phyloP scores from a whole-genome alignment of 2,113 vertebrate species.

The Equus quagga region DNA sequence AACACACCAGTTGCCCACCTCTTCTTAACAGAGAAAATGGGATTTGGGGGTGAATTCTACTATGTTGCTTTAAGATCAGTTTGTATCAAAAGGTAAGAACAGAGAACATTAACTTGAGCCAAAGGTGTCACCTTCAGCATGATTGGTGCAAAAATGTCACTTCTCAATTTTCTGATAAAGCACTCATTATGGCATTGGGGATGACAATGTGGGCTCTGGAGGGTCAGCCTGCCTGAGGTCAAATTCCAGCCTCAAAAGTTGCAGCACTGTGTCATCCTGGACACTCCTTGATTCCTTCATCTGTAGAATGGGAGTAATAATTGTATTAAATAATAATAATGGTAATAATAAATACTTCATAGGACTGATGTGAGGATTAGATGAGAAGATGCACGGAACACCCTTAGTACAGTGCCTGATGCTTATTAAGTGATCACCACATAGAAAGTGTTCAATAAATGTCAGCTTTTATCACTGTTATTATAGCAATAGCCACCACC shows the following conservation, averaged over 20 bases:
- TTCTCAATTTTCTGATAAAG: conserved; percentile 44
- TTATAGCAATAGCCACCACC: neutral
- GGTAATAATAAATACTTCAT: conserved; percentile 1
- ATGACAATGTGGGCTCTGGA: neutral
- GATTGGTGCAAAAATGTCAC: conserved; percentile 67
- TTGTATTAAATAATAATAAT: neutral
- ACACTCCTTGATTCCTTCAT: neutral
- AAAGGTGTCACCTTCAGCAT: conserved; percentile 45
- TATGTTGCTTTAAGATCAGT: conserved; percentile 21
- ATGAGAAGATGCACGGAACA: neutral
- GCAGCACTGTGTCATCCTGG: neutral
- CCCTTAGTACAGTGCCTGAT: neutral
- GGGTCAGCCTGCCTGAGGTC: neutral
- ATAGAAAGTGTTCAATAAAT: conserved; percentile 65
- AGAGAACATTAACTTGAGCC: conserved; percentile 17
- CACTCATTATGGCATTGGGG: neutral
- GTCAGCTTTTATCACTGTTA: conserved; percentile 70
- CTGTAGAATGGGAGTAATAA: neutral
- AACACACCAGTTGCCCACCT: neutral
- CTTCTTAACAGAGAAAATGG: neutral
- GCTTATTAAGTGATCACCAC: conserved; percentile 52
- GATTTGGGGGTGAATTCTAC: neutral
- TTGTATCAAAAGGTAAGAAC: neutral
- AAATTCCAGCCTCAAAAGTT: neutral
- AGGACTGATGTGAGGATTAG: neutral